A percentile compares a stretch with the other conserved stretches of the same genome.
Evolutionary conservation across 1,140 invertebrate genomes (phyloP).

Genomic region (Oscheius sp.): DNA sequence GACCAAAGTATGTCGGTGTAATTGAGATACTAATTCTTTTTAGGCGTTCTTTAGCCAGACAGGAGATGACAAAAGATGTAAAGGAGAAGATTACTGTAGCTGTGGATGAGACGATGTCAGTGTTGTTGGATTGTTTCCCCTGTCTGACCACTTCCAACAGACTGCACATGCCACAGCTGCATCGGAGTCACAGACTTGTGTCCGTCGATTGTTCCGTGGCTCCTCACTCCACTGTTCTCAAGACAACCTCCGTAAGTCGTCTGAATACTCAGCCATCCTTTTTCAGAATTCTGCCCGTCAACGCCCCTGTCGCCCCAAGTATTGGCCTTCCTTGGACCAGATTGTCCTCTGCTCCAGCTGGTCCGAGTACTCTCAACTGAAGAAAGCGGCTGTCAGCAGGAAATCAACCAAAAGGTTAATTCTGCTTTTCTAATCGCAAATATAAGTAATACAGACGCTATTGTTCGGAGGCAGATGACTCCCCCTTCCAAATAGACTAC

Average conservation of each 20-base stretch:
- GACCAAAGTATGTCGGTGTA: conserved; percentile 18
- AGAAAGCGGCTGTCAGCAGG: no score
- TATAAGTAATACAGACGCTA: no score
- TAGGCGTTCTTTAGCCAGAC: neutral
- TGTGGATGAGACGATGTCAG: neutral
- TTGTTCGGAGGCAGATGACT: no score
- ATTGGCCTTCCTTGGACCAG: neutral
- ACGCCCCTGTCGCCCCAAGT: neutral
- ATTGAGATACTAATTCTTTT: no score
- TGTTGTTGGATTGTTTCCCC: neutral
- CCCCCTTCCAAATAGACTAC: neutral
- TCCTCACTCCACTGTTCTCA: neutral
- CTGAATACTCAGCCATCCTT: no score
- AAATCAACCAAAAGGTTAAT: no score
- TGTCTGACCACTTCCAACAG: neutral
- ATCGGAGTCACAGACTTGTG: neutral
- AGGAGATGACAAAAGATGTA: neutral
- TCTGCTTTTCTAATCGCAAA: no score
- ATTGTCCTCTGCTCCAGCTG: neutral
- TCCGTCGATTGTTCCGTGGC: neutral
- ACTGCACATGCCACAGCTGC: neutral
- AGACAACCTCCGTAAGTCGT: no score
- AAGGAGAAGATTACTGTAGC: neutral
- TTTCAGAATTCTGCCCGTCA: neutral
- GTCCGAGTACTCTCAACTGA: neutral